These are phyloP conservation scores for Oncorhynchus tshawytscha DNA, from an alignment of 2,113 vertebrate species.

Conservation along the genomic window DNA sequence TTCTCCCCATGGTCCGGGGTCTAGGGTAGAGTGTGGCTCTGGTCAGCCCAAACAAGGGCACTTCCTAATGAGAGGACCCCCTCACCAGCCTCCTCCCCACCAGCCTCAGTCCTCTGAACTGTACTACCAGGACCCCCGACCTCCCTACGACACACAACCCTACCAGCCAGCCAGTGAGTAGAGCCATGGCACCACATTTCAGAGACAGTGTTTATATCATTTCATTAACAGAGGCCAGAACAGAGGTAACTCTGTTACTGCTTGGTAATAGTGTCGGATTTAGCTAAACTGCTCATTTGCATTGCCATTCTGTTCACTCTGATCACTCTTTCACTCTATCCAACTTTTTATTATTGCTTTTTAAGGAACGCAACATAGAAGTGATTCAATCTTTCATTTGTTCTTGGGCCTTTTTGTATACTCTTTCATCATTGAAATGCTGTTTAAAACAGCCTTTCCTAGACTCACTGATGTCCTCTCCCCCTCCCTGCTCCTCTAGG, in stretches of 20 bases:
- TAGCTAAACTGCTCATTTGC: no score
- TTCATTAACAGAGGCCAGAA: no score
- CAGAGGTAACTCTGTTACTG: no score
- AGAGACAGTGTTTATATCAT: no score
- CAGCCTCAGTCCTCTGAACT: slow-evolving; percentile 82
- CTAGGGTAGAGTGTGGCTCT: slow-evolving; percentile 76
- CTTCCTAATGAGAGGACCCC: slow-evolving; percentile 78
- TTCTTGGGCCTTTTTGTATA: no score
- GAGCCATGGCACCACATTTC: no score
- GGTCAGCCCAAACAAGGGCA: slow-evolving; percentile 79
- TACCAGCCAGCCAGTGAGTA: slow-evolving; percentile 84
- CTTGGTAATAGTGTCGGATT: no score
- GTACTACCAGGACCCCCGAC: slow-evolving; percentile 86
- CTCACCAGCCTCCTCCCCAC: slow-evolving; percentile 53
- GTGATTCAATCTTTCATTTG: no score
- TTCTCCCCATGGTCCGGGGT: slow-evolving; percentile 76
- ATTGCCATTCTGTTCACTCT: neutral
- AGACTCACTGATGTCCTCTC: no score
- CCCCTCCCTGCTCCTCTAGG: slow-evolving; percentile 50
- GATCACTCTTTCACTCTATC: neutral
- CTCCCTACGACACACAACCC: slow-evolving; percentile 81
- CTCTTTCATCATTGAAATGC: no score
- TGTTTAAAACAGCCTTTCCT: no score
- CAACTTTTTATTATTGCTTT: neutral
- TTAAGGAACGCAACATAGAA: no score